These are phyloP conservation scores for Thripadectes ignobilis DNA, from an alignment of 2,797 vertebrate genomes.

Conservation along the genomic window DNA sequence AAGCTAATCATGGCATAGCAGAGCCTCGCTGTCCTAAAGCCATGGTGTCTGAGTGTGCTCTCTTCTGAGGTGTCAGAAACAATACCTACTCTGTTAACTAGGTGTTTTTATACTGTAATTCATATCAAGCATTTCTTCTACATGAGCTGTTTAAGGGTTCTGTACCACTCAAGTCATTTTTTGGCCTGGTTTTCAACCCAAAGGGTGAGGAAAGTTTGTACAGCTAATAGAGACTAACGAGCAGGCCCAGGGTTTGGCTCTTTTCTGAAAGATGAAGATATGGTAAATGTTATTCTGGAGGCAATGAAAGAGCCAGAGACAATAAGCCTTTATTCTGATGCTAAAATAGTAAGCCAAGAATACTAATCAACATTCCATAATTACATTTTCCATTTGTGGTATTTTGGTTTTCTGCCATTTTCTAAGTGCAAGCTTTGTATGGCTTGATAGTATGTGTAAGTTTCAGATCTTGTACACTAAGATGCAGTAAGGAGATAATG, in stretches of 20 bases:
- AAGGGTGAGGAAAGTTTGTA: background rate
- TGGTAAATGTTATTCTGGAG: slow-evolving; percentile 36
- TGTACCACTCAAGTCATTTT: background rate
- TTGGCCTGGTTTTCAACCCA: slow-evolving; percentile 17
- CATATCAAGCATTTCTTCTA: slow-evolving; percentile 10
- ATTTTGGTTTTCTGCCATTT: slow-evolving; percentile 34
- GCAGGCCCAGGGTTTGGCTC: background rate
- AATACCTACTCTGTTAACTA: background rate
- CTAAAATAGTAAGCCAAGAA: slow-evolving; percentile 27
- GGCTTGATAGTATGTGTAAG: background rate
- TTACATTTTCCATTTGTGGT: slow-evolving; percentile 50
- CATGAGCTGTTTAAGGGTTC: background rate
- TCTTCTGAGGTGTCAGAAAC: background rate
- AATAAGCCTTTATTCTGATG: slow-evolving; percentile 54
- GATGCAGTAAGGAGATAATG: background rate
- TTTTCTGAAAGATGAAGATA: slow-evolving; percentile 38
- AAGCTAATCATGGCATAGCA: background rate
- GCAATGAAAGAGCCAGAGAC: slow-evolving; percentile 37
- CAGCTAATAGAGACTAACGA: slow-evolving; percentile 15
- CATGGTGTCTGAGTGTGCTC: background rate
- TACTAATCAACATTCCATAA: slow-evolving; percentile 45
- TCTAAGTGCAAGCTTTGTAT: background rate
- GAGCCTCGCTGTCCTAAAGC: background rate
- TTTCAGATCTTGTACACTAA: background rate
- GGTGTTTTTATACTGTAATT: background rate